Evolutionary conservation across 2,888 invertebrate genomes (phyloP), one percentile per base, ranked within the genome.

Genomic region (Adela reaumurella): DNA sequence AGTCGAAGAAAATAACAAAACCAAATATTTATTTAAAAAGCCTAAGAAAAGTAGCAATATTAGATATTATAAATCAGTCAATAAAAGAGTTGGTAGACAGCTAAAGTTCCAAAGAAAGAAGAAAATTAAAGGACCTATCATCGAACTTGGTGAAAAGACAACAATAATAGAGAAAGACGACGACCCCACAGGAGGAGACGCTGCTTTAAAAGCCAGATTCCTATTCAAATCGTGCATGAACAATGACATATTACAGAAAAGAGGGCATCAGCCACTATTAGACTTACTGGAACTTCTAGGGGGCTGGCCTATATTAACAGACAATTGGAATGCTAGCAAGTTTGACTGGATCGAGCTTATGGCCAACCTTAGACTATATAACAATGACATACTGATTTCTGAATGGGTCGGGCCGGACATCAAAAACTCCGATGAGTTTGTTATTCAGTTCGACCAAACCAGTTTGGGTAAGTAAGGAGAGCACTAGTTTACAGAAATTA

Each of bases 391-490:
- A 50, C 74, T 95, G 1, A 84, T 95, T 55, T 88, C 92, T 0
- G 87, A 92, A 63, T 92, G 91, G 89, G 92, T 96, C 42, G 94
- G 93, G 11, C 92, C 95, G 0, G 96, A 97, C 64, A 93, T 96
- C 50, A 93, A 93, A 64, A 92, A 96, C 67, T 94, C 96, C 5
- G 89, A 92, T 59, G 87, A 90, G 60, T 92, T 94, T 67, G 87
- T 96, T 6, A 89, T 97, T 52, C 83, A 94, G 81, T 86, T 97
- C 59, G 95, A 97, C 70, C 95, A 96, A 70, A 91, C 94, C 0
- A 88, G 87, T 46, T 74, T 94, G 57, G 90, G 88, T 62, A 68
- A 57, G 35, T 46, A 14, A n/a, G n/a, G n/a, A n/a, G n/a, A n/a
- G n/a, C n/a, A n/a, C 14, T 11, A 11, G 10, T 29, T 29, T 29